These are phyloP conservation scores for Cochlearius cochlearius DNA, from an alignment of 2,113 vertebrate species.

Conservation along the genomic window DNA sequence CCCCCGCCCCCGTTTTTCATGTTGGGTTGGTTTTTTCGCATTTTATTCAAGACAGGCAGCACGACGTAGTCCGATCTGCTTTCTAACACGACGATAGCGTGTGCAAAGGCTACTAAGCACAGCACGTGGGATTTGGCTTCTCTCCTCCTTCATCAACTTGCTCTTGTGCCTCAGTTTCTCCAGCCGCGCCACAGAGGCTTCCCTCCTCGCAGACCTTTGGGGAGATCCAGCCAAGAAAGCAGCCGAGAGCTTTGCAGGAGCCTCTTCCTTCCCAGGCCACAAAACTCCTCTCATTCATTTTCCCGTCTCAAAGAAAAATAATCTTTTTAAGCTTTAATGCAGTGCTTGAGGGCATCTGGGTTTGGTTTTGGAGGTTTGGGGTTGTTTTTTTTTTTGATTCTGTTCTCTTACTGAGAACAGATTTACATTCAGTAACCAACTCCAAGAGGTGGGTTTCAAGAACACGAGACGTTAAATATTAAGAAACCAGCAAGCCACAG, in stretches of 20 bases:
- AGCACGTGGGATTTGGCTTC: neutral
- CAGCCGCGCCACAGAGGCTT: neutral
- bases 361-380: neutral
- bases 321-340: conserved; percentile 18
- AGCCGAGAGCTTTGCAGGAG: neutral
- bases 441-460: neutral
- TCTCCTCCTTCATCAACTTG: neutral
- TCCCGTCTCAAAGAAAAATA: neutral
- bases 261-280: neutral
- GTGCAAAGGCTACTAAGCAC: neutral
- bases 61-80: neutral
- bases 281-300: neutral
- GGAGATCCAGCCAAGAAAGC: neutral
- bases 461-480: neutral
- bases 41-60: neutral
- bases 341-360: neutral
- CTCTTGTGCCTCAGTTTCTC: neutral
- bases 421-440: neutral
- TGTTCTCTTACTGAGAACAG: neutral
- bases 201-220: neutral
- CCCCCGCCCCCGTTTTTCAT: neutral
- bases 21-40: neutral
- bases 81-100: fast-evolving
- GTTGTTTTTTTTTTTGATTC: neutral
- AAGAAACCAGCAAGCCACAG: neutral